Evolutionary conservation across 2,888 invertebrate species (phyloP).

Genomic region (Chalcosyrphus nemorum): DNA sequence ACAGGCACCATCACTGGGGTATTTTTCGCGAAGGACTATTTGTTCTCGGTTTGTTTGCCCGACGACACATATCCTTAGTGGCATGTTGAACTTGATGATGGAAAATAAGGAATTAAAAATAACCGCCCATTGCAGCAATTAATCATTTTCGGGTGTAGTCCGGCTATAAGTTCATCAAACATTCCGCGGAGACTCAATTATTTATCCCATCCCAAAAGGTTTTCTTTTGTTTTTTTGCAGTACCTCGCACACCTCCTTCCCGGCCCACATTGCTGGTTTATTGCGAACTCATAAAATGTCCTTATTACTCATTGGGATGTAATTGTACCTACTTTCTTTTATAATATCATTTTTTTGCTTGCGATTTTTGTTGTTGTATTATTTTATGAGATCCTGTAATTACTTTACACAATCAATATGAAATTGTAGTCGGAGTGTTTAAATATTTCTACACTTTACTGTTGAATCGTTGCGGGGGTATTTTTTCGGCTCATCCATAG

Average conservation of each 20-base stretch:
- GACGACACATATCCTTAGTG: constrained; percentile 40
- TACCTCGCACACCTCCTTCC: not conserved
- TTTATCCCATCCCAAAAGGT: constrained; percentile 47
- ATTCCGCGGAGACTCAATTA: constrained; percentile 33
- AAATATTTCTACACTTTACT: constrained; percentile 27
- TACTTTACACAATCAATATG: constrained; percentile 25
- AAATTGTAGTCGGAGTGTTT: not conserved
- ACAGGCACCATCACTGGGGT: not conserved
- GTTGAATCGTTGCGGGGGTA: constrained; percentile 42
- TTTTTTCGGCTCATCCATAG: constrained; percentile 10
- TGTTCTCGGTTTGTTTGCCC: constrained; percentile 31
- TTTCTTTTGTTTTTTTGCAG: not conserved
- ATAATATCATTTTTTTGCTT: not conserved
- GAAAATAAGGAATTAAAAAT: constrained; percentile 32
- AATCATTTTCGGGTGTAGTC: constrained; percentile 42
- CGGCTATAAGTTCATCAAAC: constrained; percentile 4
- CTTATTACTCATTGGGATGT: constrained; percentile 20
- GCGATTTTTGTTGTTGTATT: constrained; percentile 12
- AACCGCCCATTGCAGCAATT: constrained; percentile 17
- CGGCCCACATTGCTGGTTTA: constrained; percentile 4
- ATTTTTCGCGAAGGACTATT: constrained; percentile 32
- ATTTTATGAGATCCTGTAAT: constrained; percentile 34
- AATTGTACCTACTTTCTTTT: not conserved
- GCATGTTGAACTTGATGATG: constrained; percentile 19
- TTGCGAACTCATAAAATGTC: constrained; percentile 49